These are phyloP conservation scores for Pachliopta kotzebuea DNA, from an alignment of 2,888 invertebrate genomes.

Conservation along the genomic window DNA sequence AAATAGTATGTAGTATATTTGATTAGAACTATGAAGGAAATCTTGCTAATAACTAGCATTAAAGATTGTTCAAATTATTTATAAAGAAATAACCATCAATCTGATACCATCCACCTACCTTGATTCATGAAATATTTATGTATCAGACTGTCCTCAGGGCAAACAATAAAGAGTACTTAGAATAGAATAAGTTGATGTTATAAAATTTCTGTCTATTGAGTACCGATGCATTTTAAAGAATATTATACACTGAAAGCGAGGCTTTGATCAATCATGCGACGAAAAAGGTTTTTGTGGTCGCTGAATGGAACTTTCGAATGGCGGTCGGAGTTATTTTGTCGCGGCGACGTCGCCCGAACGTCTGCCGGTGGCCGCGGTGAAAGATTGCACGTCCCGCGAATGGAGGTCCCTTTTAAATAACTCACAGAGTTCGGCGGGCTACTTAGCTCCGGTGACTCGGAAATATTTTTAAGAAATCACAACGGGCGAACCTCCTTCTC, in stretches of 20 bases:
- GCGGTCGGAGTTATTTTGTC: constrained; percentile 66
- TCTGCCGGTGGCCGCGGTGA: constrained; percentile 57
- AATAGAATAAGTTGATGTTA: neutral
- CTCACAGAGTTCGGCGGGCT: constrained; percentile 46
- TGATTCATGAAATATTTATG: no score
- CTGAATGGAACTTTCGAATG: constrained; percentile 62
- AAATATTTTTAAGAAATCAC: constrained; percentile 37
- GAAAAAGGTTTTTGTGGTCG: constrained; percentile 69
- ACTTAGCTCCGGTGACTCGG: constrained; percentile 37
- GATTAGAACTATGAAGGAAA: no score
- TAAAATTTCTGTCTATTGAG: constrained; percentile 37
- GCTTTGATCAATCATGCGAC: constrained; percentile 77
- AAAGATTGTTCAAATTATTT: no score
- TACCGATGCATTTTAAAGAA: constrained; percentile 60
- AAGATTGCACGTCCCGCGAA: constrained; percentile 59
- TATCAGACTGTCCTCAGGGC: no score
- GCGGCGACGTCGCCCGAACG: constrained; percentile 48
- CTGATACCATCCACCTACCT: no score
- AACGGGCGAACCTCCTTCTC: constrained; percentile 6
- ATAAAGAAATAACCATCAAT: no score
- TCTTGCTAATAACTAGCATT: no score
- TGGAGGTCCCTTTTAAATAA: constrained; percentile 61
- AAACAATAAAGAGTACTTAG: neutral
- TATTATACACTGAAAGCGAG: constrained; percentile 53
- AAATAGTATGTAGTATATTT: no score